Conservation (phyloP, 2,888 invertebrate species). For the Folsomia candida region DNA sequence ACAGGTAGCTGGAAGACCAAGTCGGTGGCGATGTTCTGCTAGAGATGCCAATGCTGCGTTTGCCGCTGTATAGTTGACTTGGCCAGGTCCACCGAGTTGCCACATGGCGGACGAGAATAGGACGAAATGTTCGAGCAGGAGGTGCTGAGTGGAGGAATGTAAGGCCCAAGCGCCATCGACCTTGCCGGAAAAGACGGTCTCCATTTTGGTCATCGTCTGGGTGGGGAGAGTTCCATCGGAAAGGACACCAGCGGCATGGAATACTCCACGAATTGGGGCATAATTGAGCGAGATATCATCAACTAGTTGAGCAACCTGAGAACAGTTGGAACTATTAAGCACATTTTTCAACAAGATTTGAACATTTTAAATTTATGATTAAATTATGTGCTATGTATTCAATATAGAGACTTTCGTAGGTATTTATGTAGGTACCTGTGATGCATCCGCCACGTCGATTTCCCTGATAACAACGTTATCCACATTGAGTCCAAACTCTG, state of each 20-base stretch:
- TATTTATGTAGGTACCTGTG: neutral
- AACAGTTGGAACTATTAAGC: too few species aligned
- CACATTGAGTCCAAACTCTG: neutral
- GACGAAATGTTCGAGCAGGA: neutral
- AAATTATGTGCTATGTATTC: too few species aligned
- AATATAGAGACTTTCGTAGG: too few species aligned
- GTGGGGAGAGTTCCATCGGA: constrained; percentile 10
- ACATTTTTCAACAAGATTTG: too few species aligned
- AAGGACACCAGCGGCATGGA: constrained; percentile 28
- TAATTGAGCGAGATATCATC: too few species aligned
- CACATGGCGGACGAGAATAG: neutral
- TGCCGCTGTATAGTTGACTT: constrained; percentile 16
- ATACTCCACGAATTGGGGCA: constrained; percentile 11
- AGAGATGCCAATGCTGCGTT: constrained; percentile 17
- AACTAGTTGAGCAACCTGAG: too few species aligned
- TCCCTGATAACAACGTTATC: neutral
- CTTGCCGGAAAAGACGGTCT: constrained; percentile 12
- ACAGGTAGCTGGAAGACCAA: constrained; percentile 19
- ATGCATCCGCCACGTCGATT: neutral
- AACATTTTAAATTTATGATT: too few species aligned
- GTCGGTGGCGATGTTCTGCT: constrained; percentile 6
- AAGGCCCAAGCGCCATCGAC: constrained; percentile 19
- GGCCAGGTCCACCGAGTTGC: constrained; percentile 13
- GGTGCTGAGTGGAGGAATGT: neutral
- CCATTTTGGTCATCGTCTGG: constrained; percentile 17